A percentile compares a stretch with the other conserved stretches of the same genome.
Evolutionary conservation across 2,888 invertebrate species (phyloP).

Genomic region (Dinocampus coccinellae): DNA sequence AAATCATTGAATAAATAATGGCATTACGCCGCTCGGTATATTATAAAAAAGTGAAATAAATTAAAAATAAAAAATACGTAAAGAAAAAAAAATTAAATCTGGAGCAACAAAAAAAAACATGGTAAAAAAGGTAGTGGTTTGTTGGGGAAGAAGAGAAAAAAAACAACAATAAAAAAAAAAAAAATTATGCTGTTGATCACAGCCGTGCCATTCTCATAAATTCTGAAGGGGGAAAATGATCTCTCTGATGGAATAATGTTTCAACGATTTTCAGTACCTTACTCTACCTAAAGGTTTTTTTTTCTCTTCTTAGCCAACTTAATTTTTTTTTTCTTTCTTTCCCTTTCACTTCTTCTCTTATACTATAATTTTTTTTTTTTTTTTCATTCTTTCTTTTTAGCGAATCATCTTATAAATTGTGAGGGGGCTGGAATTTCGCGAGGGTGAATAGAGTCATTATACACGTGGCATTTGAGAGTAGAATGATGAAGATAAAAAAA

Average conservation of each 20-base stretch:
- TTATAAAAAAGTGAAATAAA: background rate
- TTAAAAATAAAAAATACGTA: background rate
- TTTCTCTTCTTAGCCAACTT: background rate
- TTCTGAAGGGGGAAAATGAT: background rate
- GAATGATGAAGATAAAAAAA: background rate
- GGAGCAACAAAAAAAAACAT: too few relatives aligned
- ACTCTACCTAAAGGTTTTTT: background rate
- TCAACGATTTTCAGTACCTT: background rate
- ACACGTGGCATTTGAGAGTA: background rate
- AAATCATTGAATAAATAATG: background rate
- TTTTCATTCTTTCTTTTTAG: background rate
- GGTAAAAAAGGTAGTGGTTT: background rate
- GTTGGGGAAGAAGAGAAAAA: background rate
- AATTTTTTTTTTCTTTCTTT: background rate
- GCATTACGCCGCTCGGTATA: background rate
- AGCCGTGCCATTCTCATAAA: background rate
- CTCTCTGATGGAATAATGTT: background rate
- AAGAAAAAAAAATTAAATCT: background rate
- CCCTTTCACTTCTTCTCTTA: background rate
- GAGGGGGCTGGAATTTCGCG: background rate
- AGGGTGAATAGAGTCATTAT: background rate
- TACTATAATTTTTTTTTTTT: background rate
- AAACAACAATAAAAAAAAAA: background rate
- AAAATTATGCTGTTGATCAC: background rate
- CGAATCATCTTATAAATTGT: background rate